These are phyloP conservation scores for Condylura cristata DNA, from an alignment of 2,113 vertebrate genomes.

Conservation along the genomic window DNA sequence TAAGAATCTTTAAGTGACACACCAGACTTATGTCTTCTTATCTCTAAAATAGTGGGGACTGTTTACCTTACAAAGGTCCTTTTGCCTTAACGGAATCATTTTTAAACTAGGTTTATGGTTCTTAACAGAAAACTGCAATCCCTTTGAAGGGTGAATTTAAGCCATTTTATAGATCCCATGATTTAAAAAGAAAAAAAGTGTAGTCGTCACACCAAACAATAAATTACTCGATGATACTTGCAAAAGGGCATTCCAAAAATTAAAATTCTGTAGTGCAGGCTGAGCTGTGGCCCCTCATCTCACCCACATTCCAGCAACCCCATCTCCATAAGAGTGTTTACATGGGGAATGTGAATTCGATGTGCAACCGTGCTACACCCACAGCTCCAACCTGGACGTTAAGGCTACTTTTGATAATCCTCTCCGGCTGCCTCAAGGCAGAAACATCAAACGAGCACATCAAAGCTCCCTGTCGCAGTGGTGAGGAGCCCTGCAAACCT, in stretches of 20 bases:
- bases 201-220: background rate
- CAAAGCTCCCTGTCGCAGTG: conserved; percentile 84
- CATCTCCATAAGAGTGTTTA: background rate
- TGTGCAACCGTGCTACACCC: background rate
- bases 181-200: background rate
- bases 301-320: background rate
- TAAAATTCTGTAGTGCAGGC: background rate
- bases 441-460: conserved; percentile 86
- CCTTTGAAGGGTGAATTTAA: background rate
- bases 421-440: conserved; percentile 82
- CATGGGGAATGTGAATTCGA: background rate
- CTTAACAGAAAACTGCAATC: background rate
- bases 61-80: background rate
- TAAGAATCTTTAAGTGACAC: background rate
- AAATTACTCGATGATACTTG: background rate
- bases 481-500: conserved; percentile 78
- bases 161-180: background rate
- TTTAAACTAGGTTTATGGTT: background rate
- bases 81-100: background rate
- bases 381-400: conserved; percentile 71
- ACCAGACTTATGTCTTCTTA: background rate
- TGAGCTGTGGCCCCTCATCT: background rate
- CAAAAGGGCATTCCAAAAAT: background rate
- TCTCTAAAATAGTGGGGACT: background rate
- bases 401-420: conserved; percentile 81